Conservation (phyloP, 1,140 invertebrate species). For the Schlechtendalia chinensis region DNA sequence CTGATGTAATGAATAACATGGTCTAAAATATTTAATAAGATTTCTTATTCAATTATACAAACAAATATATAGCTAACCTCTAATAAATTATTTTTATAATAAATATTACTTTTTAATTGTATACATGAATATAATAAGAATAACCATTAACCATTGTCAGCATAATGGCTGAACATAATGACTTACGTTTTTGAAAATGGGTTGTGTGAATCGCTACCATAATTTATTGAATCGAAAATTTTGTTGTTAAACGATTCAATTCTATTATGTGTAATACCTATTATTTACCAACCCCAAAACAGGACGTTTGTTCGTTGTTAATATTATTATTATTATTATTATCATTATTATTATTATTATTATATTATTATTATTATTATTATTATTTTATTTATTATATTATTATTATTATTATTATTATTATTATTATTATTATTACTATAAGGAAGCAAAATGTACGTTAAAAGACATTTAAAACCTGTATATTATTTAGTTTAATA, state of each 20-base stretch:
- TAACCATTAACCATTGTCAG: too few relatives aligned
- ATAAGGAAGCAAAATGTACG: slow-evolving; percentile 24
- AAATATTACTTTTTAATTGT: too few relatives aligned
- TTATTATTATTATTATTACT: neutral
- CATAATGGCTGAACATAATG: neutral
- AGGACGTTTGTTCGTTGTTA: neutral
- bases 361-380: too few relatives aligned
- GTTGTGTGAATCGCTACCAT: neutral
- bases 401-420: neutral
- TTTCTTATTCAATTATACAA: too few relatives aligned
- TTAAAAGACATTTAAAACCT: slow-evolving; percentile 6
- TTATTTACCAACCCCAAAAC: neutral
- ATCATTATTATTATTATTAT: neutral
- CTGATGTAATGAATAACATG: too few relatives aligned
- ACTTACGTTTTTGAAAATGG: neutral
- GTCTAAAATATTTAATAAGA: too few relatives aligned
- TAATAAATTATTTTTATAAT: too few relatives aligned
- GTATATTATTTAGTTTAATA: neutral
- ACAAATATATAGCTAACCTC: too few relatives aligned
- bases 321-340: neutral
- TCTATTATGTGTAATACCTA: neutral
- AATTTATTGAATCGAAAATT: neutral
- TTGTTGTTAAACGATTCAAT: neutral
- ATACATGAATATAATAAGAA: too few relatives aligned
- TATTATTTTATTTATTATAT: too few relatives aligned